Base-by-base conservation (phyloP, 2,113 vertebrate genomes). In the Ceratotherium simum region DNA sequence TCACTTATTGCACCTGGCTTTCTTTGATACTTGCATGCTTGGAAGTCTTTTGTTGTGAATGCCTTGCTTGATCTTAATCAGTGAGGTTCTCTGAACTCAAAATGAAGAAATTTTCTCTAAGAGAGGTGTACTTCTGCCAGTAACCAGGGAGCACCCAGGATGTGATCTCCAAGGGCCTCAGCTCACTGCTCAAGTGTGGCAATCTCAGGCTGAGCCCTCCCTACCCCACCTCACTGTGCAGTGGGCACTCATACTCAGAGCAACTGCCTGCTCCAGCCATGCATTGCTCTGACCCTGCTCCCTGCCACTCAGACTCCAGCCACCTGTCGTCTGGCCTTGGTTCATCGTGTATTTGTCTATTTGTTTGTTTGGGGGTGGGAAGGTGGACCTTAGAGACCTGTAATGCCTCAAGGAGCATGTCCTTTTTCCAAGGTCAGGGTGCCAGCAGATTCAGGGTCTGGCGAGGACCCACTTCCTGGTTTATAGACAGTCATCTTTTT, bases 221-320 rank as follows among this genome's bases (percentile, higher is more conserved):
- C 5, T 13, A 56, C 8, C n/a, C 58, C 7, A 21, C 11, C 46
- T n/a, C 13, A 27, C 2, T 1, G 23, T 8, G 8, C 18, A 48
- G 91, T 13, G 69, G 33, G 3, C 5, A 46, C 20, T 21, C 54
- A n/a, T 16, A 33, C 65, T n/a, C 42, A 29, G 20, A 11, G n/a
- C 21, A 65, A 21, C 8, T 7, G 27, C 54, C 20, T 33, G 8
- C 7, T 56, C 46, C 14, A 65, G 58, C n/a, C 31, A 2, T 20
- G 3, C 4, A 17, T 10, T 29, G 3, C n/a, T 36, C 67, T 46
- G n/a, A 82, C 14, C n/a, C n/a, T 69, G 3, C 58, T 29, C 9
- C 67, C n/a, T 46, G 36, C 7, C n/a, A 21, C 51, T 65, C 42
- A 56, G n/a, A 56, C 33, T 60, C 33, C 54, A 88, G 33, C 9